phyloP scores from a whole-genome alignment of 2,113 vertebrate species.

The Odocoileus virginianus region DNA sequence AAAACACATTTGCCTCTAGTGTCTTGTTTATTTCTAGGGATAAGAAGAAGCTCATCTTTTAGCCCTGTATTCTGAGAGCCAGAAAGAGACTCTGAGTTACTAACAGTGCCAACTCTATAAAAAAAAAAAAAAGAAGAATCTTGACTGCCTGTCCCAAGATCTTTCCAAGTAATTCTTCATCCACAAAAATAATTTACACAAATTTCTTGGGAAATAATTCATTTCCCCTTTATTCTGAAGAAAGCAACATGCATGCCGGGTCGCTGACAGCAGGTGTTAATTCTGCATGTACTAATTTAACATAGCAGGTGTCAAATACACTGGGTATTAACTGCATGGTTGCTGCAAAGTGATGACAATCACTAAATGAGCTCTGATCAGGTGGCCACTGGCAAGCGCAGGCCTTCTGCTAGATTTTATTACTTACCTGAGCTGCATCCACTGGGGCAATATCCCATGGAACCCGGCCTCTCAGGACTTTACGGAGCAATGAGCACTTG shows the following conservation, averaged over 20 bases:
- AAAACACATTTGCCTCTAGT: background rate
- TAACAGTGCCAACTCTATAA: background rate
- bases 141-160: constrained; percentile 18
- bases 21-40: background rate
- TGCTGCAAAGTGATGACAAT: constrained; percentile 67
- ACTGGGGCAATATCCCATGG: background rate
- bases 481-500: background rate
- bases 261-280: constrained; percentile 72
- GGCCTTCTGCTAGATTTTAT: constrained; percentile 50
- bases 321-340: constrained; percentile 66
- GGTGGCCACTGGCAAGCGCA: constrained; percentile 25
- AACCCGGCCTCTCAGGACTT: background rate
- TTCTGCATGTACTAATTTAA: constrained; percentile 71
- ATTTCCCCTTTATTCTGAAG: constrained; percentile 52
- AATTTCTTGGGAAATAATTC: constrained; percentile 64
- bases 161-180: constrained; percentile 50
- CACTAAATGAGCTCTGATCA: constrained; percentile 62
- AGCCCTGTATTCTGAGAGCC: background rate
- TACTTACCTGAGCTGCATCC: constrained; percentile 41
- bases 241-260: constrained; percentile 53
- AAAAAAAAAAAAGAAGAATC: background rate
- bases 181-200: constrained; percentile 57
- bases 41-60: background rate
- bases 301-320: constrained; percentile 74
- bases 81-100: background rate